A percentile compares a stretch with the other conserved stretches of the same genome.
These are phyloP conservation scores for Varanus salvator DNA, from an alignment of 2,113 vertebrate species.

Conservation along the genomic window DNA sequence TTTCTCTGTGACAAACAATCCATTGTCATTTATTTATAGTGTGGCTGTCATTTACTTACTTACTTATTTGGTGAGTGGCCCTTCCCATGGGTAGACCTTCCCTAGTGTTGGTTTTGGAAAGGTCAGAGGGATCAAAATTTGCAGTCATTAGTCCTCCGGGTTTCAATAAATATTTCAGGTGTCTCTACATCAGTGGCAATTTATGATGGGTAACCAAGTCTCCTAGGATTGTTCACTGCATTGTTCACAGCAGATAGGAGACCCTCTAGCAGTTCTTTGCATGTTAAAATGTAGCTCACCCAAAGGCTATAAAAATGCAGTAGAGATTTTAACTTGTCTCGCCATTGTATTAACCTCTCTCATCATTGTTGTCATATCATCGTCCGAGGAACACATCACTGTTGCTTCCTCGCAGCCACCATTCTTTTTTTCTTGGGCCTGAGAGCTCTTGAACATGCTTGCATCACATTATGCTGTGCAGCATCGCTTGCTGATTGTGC, in stretches of 20 bases:
- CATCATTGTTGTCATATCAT: background rate
- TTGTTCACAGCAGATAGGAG: background rate
- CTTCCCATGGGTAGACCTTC: too few relatives aligned
- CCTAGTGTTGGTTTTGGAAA: background rate
- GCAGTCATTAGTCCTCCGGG: background rate
- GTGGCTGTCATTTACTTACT: too few relatives aligned
- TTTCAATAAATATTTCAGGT: background rate
- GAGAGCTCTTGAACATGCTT: background rate
- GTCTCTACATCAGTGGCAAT: background rate
- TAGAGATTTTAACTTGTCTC: background rate
- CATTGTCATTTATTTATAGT: too few relatives aligned
- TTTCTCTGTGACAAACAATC: too few relatives aligned
- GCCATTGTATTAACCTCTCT: background rate
- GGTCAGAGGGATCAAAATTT: background rate
- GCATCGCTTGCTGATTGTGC: slow-evolving; percentile 36
- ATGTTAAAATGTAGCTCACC: background rate
- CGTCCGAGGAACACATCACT: background rate
- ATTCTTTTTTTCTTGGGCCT: background rate
- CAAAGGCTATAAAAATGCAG: background rate
- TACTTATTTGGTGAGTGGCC: too few relatives aligned
- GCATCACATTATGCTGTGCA: background rate
- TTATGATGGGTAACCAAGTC: background rate
- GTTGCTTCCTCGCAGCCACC: too few relatives aligned
- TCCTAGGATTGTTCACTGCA: background rate
- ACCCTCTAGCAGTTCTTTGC: background rate